phyloP scores from a whole-genome alignment of 1,140 invertebrate species.

The Papilio dardanus region DNA sequence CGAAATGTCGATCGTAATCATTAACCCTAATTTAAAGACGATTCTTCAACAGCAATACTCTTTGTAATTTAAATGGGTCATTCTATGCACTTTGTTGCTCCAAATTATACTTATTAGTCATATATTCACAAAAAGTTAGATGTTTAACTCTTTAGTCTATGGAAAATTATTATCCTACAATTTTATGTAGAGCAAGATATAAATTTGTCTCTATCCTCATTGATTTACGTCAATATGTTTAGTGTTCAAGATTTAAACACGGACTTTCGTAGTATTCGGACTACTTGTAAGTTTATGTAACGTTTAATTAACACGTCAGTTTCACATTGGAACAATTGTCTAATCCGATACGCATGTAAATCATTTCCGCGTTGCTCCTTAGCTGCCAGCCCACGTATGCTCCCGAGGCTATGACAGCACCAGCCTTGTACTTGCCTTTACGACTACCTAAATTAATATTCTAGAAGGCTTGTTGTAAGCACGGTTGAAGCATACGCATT shows the following conservation, averaged over 20 bases:
- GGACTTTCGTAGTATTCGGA: background rate
- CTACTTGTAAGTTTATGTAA: background rate
- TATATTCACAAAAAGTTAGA: background rate
- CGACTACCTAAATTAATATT: constrained; percentile 66
- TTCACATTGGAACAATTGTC: constrained; percentile 28
- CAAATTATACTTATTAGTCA: background rate
- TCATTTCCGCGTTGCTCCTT: constrained; percentile 71
- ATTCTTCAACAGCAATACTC: background rate
- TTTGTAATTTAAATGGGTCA: background rate
- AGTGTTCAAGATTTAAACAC: background rate
- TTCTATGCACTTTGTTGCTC: background rate
- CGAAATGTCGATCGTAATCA: constrained; percentile 8
- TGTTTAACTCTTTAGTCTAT: background rate
- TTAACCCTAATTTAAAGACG: constrained; percentile 17
- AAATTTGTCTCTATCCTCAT: background rate
- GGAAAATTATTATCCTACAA: background rate
- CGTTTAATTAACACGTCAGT: constrained; percentile 16
- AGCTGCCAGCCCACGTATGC: constrained; percentile 67
- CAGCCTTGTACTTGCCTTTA: constrained; percentile 51
- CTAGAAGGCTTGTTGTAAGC: constrained; percentile 53
- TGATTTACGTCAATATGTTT: background rate
- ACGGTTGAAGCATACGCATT: constrained; percentile 50
- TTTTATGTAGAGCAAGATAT: background rate
- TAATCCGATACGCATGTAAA: constrained; percentile 51
- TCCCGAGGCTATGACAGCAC: constrained; percentile 59